These are phyloP conservation scores for Lanius ludovicianus DNA, from an alignment of 2,113 vertebrate species.

Conservation along the genomic window DNA sequence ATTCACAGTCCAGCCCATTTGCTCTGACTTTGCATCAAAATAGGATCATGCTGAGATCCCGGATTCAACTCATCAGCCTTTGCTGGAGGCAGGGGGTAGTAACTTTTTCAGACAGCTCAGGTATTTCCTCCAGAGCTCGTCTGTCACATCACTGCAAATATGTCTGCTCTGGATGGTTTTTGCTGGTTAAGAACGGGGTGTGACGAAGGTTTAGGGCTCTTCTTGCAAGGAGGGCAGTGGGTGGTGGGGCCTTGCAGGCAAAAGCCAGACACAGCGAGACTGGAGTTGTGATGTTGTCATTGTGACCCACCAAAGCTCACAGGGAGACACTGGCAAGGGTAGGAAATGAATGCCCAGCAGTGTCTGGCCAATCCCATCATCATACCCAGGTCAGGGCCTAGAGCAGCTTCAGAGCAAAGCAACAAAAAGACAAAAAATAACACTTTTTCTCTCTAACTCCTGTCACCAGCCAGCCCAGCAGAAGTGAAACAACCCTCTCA, in stretches of 20 bases:
- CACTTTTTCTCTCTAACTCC: not conserved
- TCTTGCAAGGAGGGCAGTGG: not conserved
- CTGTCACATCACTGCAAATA: not conserved
- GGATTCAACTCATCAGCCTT: not conserved
- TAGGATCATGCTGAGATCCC: not conserved
- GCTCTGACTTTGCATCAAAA: constrained; percentile 3
- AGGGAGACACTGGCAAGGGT: not conserved
- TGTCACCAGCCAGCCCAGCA: not conserved
- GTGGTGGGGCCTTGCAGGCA: not conserved
- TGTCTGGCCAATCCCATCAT: not conserved
- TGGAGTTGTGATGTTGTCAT: not conserved
- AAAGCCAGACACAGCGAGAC: not conserved
- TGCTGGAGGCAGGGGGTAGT: not conserved
- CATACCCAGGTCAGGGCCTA: not conserved
- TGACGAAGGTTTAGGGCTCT: not conserved
- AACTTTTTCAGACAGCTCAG: constrained; percentile 6
- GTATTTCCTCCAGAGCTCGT: not conserved
- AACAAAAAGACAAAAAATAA: not conserved
- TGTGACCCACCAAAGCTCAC: not conserved
- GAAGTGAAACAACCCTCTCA: not conserved
- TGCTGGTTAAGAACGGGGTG: not conserved
- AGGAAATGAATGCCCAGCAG: accelerated
- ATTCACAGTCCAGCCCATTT: not conserved
- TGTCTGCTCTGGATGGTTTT: not conserved
- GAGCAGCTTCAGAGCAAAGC: not conserved